phyloP scores from a whole-genome alignment of 2,113 vertebrate species.

The Xenopus borealis region DNA sequence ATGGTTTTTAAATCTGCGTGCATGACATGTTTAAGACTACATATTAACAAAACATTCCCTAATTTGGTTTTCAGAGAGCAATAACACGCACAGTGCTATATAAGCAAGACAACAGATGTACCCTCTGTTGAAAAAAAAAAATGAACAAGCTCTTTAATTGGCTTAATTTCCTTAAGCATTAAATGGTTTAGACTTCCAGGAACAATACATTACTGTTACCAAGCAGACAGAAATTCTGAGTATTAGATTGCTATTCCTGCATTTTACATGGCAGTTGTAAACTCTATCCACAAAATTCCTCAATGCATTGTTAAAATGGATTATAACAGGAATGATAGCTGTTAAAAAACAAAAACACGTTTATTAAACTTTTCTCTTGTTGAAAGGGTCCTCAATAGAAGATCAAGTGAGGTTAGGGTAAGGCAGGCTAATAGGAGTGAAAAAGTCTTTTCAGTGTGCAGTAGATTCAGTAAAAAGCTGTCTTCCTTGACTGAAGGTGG shows the following conservation, averaged over 20 bases:
- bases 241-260: slow-evolving; percentile 18
- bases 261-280: slow-evolving; percentile 9
- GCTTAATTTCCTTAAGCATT: slow-evolving; percentile 46
- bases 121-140: slow-evolving; percentile 31
- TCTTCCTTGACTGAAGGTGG: too few relatives aligned
- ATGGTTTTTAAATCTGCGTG: too few relatives aligned
- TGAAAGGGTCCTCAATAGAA: too few relatives aligned
- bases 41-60: neutral
- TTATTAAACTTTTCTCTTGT: too few relatives aligned
- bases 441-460: too few relatives aligned
- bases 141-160: slow-evolving; percentile 42
- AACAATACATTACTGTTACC: slow-evolving; percentile 45
- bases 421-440: too few relatives aligned
- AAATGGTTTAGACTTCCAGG: slow-evolving; percentile 44
- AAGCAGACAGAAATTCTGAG: slow-evolving; percentile 12
- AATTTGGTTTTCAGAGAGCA: slow-evolving; percentile 5
- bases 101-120: slow-evolving; percentile 43
- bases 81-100: slow-evolving; percentile 1
- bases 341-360: too few relatives aligned
- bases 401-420: too few relatives aligned
- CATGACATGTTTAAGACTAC: too few relatives aligned
- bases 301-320: neutral
- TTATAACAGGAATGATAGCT: too few relatives aligned
- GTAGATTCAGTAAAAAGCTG: too few relatives aligned
- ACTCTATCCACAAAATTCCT: neutral